These are phyloP conservation scores for Drosophila dunni DNA, from an alignment of 1,140 invertebrate genomes.

Conservation along the genomic window DNA sequence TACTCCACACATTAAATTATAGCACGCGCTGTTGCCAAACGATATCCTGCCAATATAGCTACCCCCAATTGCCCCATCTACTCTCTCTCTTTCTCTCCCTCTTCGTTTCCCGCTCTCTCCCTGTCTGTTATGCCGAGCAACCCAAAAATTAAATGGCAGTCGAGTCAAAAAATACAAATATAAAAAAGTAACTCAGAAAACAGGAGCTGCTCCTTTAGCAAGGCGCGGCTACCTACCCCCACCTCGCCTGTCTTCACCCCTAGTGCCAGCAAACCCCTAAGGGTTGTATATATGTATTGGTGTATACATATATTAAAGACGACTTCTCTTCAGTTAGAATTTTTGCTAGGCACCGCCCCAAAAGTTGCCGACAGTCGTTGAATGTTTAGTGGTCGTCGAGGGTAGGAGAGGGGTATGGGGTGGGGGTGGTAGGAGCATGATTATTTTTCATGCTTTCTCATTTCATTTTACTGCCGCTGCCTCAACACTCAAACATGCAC, in stretches of 20 bases:
- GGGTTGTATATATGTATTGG: conserved; percentile 11
- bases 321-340: conserved; percentile 65
- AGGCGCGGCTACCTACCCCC: conserved; percentile 28
- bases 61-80: not conserved
- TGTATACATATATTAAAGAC: conserved; percentile 45
- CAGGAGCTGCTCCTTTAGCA: conserved; percentile 44
- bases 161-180: conserved; percentile 70
- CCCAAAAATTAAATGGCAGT: conserved; percentile 48
- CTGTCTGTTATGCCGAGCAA: too few relatives aligned
- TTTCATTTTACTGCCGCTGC: conserved; percentile 71
- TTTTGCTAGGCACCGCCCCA: conserved; percentile 73
- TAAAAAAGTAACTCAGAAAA: conserved; percentile 36
- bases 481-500: conserved; percentile 18
- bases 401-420: not conserved
- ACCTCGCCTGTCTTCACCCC: not conserved
- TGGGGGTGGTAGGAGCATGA: conserved; percentile 50
- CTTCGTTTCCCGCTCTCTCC: too few relatives aligned
- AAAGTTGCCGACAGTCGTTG: conserved; percentile 59
- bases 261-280: not conserved
- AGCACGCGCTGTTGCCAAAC: conserved; percentile 67
- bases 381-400: conserved; percentile 7
- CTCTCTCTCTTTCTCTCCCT: not conserved
- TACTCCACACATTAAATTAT: conserved; percentile 78
- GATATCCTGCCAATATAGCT: conserved; percentile 56
- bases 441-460: conserved; percentile 80